Evolutionary conservation across 2,888 invertebrate species (phyloP).

Genomic region (Penaeus monodon): DNA sequence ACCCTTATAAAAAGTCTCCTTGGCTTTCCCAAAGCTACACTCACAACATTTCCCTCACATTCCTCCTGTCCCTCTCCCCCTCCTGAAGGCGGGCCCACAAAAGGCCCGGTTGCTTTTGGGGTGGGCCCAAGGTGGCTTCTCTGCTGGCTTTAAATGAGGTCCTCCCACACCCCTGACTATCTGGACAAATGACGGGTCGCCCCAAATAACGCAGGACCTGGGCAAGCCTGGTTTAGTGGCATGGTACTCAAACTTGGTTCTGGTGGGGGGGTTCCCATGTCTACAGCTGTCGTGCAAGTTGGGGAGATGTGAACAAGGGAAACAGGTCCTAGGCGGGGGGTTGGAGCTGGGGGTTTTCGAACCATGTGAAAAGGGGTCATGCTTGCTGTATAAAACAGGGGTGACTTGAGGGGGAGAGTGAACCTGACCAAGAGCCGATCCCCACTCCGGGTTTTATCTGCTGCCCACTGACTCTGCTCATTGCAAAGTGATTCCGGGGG

Average conservation of each 20-base stretch:
- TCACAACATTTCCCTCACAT: no score
- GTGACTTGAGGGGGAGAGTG: conserved; percentile 2
- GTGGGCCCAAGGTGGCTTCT: conserved; percentile 18
- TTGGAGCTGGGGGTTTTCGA: background rate
- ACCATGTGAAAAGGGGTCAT: background rate
- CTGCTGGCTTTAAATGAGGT: conserved; percentile 11
- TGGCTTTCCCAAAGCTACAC: background rate
- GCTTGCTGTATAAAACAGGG: background rate
- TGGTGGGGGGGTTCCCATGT: background rate
- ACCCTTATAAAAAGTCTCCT: background rate
- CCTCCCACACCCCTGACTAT: conserved; percentile 22
- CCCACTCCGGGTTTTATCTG: background rate
- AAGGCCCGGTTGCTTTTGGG: conserved; percentile 32
- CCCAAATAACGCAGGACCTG: conserved; percentile 32
- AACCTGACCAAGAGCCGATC: conserved; percentile 11
- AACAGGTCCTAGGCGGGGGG: background rate
- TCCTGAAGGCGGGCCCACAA: conserved; percentile 42
- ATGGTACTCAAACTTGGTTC: background rate
- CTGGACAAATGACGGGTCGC: conserved; percentile 32
- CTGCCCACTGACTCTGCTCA: background rate
- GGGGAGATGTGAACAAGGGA: conserved; percentile 9
- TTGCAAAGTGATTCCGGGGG: conserved; percentile 44
- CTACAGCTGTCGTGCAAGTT: background rate
- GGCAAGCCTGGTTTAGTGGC: conserved; percentile 30
- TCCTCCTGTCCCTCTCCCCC: background rate